These are phyloP conservation scores for Plecotus auritus DNA, from an alignment of 2,113 vertebrate genomes.

Conservation along the genomic window DNA sequence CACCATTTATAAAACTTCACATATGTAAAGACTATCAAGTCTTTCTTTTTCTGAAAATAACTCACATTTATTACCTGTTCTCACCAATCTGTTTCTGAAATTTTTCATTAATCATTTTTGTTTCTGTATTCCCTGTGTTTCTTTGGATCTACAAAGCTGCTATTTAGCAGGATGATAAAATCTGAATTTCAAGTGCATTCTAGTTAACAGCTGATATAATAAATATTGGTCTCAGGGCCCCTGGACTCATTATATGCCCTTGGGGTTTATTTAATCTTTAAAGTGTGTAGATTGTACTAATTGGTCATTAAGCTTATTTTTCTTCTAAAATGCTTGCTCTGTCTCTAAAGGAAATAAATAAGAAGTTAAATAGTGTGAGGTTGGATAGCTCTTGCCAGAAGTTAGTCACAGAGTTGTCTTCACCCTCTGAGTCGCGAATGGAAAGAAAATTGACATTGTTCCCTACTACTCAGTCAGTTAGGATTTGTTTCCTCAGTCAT, in stretches of 20 bases:
- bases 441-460: background rate
- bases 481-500: background rate
- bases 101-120: background rate
- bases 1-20: background rate
- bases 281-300: background rate
- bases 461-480: background rate
- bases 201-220: background rate
- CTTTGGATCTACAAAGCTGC: background rate
- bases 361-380: background rate
- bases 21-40: background rate
- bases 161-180: background rate
- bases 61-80: background rate
- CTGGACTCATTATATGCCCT: background rate
- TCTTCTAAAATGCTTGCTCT: background rate
- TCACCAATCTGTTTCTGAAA: background rate
- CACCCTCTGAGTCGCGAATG: background rate
- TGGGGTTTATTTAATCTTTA: background rate
- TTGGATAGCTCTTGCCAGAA: background rate
- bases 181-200: background rate
- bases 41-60: conserved; percentile 1
- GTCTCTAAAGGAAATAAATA: background rate
- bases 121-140: background rate
- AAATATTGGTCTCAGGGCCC: background rate
- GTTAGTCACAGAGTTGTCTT: background rate
- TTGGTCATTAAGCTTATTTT: conserved; percentile 2